Percentiles rank a stretch among this genome's conserved stretches.
phyloP scores from a whole-genome alignment of 1,140 invertebrate species.

The Scaptomyza pallida region DNA sequence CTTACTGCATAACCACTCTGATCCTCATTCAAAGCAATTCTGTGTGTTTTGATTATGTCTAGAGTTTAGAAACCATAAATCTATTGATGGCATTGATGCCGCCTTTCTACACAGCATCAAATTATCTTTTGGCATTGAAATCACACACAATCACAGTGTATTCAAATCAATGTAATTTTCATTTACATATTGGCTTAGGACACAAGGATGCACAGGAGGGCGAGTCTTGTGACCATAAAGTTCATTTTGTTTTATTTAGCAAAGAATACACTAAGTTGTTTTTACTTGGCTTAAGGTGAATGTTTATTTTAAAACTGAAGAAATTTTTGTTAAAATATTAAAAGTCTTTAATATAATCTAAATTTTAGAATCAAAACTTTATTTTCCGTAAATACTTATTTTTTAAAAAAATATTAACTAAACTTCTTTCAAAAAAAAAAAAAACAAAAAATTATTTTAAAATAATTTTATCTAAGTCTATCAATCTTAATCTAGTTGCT shows the following conservation, averaged over 20 bases:
- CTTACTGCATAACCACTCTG: background rate
- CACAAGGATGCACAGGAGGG: background rate
- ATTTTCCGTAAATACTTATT: too few species aligned
- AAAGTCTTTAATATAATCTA: too few species aligned
- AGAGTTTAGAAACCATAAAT: slow-evolving; percentile 81
- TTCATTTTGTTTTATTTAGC: background rate
- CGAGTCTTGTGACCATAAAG: background rate
- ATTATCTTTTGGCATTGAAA: slow-evolving; percentile 76
- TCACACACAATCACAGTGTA: slow-evolving; percentile 38
- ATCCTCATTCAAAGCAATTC: slow-evolving; percentile 7
- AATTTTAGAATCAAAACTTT: too few species aligned
- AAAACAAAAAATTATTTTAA: too few species aligned
- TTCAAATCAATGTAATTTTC: slow-evolving; percentile 56
- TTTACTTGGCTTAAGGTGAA: too few species aligned
- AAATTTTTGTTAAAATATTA: too few species aligned
- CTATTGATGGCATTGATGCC: slow-evolving; percentile 79
- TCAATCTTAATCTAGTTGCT: background rate
- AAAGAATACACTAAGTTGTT: too few species aligned
- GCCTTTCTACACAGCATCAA: slow-evolving; percentile 75
- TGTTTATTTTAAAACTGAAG: too few species aligned
- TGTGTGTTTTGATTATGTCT: slow-evolving; percentile 78
- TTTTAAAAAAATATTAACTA: too few species aligned
- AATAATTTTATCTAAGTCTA: background rate
- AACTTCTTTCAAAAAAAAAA: too few species aligned
- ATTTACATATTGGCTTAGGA: slow-evolving; percentile 65